These are phyloP conservation scores for Dermatemys mawii DNA, from an alignment of 2,113 vertebrate genomes.

Conservation along the genomic window DNA sequence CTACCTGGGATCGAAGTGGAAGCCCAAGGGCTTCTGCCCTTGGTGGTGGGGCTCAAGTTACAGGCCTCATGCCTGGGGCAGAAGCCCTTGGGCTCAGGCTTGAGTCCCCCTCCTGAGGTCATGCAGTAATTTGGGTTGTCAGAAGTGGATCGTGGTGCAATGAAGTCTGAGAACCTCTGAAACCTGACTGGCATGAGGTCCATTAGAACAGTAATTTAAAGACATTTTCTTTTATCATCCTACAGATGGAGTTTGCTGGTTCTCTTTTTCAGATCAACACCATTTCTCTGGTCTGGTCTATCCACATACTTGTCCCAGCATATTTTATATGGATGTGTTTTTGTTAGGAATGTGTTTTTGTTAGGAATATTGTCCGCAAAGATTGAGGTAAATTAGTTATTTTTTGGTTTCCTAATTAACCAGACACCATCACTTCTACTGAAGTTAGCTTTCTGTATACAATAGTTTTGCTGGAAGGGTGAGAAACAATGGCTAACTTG, in stretches of 20 bases:
- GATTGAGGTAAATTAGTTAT: background rate
- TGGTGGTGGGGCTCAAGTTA: too few relatives aligned
- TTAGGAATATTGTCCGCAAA: background rate
- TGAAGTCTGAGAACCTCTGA: too few relatives aligned
- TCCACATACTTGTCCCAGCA: background rate
- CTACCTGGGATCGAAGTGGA: too few relatives aligned
- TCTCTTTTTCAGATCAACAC: background rate
- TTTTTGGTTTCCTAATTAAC: background rate
- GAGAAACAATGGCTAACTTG: background rate
- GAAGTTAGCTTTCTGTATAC: background rate
- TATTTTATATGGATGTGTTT: background rate
- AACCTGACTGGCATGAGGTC: background rate
- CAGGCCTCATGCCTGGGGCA: too few relatives aligned
- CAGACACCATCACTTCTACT: background rate
- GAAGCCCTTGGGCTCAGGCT: too few relatives aligned
- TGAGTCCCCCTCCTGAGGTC: too few relatives aligned
- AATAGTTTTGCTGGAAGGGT: background rate
- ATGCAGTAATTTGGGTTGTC: too few relatives aligned
- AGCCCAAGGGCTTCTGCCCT: too few relatives aligned
- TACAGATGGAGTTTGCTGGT: background rate
- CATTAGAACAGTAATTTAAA: background rate
- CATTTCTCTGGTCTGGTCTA: background rate
- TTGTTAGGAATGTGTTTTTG: background rate
- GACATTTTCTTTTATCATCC: background rate
- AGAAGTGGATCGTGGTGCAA: too few relatives aligned